A percentile compares a stretch with the other conserved stretches of the same genome.
Conservation (phyloP, 2,888 invertebrate genomes). For the Drosophila paucipuncta region DNA sequence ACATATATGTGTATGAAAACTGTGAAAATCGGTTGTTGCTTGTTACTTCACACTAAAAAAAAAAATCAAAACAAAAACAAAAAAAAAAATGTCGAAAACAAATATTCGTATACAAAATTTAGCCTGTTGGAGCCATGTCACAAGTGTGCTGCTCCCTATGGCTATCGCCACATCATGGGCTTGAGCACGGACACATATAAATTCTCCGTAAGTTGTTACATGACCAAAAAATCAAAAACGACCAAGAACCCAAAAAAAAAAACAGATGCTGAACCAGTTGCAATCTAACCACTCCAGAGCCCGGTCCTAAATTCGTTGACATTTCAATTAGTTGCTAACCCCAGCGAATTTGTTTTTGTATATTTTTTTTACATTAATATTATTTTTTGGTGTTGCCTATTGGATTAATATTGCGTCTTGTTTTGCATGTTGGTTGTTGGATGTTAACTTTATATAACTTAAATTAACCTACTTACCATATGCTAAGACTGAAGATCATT, state of each 20-base stretch:
- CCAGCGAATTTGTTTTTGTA: slow-evolving; percentile 24
- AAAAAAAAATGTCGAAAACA: slow-evolving; percentile 23
- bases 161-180: slow-evolving; percentile 97
- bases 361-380: not conserved
- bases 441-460: not conserved
- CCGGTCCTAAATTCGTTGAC: slow-evolving; percentile 10
- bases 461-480: not conserved
- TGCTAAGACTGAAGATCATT: slow-evolving; percentile 5
- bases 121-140: slow-evolving; percentile 90
- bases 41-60: slow-evolving; percentile 45
- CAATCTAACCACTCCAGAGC: slow-evolving; percentile 32
- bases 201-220: slow-evolving; percentile 92
- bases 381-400: not conserved
- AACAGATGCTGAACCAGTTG: slow-evolving; percentile 15
- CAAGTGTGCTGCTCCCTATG: slow-evolving; percentile 97
- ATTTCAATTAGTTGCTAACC: slow-evolving; percentile 33
- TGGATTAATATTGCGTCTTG: not conserved
- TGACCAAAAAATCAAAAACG: slow-evolving; percentile 19
- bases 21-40: slow-evolving; percentile 50
- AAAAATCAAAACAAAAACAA: slow-evolving; percentile 35
- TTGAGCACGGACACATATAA: slow-evolving; percentile 92
- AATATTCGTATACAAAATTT: slow-evolving; percentile 54
- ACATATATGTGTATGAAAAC: slow-evolving; percentile 44
- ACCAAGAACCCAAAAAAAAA: not conserved
- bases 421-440: slow-evolving; percentile 16